Evolutionary conservation across 2,797 vertebrate genomes (phyloP), one percentile per base, ranked within the genome.

Genomic region (Schizopygopsis malacanthus): DNA sequence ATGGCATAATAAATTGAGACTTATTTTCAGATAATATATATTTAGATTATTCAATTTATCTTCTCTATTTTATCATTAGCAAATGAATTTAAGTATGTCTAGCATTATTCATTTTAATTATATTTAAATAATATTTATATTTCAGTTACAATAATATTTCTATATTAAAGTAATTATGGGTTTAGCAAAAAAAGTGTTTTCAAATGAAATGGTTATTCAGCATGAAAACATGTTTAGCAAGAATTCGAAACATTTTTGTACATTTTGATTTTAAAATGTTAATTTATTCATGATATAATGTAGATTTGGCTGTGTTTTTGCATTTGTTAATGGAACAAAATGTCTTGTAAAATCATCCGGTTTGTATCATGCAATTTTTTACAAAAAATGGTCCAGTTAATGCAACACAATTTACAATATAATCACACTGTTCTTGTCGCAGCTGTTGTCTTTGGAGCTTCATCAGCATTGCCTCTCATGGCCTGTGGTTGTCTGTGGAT

Each of bases 401-500:
- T 25, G 25, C 59, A 63, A 25, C 41, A 11, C 25, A 41, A 54
- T 67, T 73, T 25, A 45, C 16, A 45, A 76, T 71, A 41, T 7
- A 20, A 73, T 69, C 72, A 15, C 67, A 75, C 77, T 22, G 69
- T 84, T 79, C 71, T 73, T 83, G 33, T 67, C 39, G 9, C 25
- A 63, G 43, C 50, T 75, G 52, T 82, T 79, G 45, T 54, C 9
- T 61, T 59, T 81, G 83, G 78, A 81, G 67, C n/a, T 63, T 73
- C 56, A 63, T 87, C 83, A 75, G 73, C 54, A 7, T 16, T 37
- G 83, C 81, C 25, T 88, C 78, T 84, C 81, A 84, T 82, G 63
- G 72, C 79, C 73, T 82, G 85, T 86, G 80, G 72, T 76, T 69
- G 79, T 86, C 72, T 79, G 63, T 86, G 85, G 72, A 45, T 16